Evolutionary conservation across 2,797 vertebrate genomes (phyloP).

Genomic region (Ctenosaura bakeri): DNA sequence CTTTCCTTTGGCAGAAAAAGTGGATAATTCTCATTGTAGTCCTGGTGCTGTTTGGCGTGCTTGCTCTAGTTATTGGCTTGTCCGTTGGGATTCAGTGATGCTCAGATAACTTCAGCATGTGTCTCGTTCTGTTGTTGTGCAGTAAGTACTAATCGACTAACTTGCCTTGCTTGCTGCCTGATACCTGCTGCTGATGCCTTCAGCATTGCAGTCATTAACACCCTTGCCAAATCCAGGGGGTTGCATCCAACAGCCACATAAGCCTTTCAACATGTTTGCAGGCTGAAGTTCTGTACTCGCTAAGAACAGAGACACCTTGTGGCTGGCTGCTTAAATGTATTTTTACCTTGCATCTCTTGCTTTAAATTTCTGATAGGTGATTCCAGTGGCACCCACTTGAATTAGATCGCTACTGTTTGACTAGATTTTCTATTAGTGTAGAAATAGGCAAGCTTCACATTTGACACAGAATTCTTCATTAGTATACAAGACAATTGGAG

Average conservation of each 20-base stretch:
- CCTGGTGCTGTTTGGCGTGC: conserved; percentile 86
- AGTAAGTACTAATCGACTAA: conserved; percentile 80
- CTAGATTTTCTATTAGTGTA: neutral
- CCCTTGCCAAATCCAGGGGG: rapidly evolving
- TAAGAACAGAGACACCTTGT: conserved; percentile 41
- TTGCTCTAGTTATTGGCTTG: conserved; percentile 91
- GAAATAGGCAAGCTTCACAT: neutral
- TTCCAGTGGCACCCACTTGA: neutral
- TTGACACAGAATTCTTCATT: neutral
- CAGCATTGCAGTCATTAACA: neutral
- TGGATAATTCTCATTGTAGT: conserved; percentile 87
- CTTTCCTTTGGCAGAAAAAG: conserved; percentile 89
- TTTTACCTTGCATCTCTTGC: rapidly evolving
- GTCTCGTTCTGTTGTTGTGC: conserved; percentile 71
- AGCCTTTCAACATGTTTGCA: neutral
- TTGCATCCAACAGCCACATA: rapidly evolving
- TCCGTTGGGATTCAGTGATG: conserved; percentile 87
- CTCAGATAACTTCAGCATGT: conserved; percentile 64
- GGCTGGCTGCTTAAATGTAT: neutral
- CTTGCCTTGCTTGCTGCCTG: conserved; percentile 15
- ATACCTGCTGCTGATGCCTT: rapidly evolving
- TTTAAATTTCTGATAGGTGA: rapidly evolving
- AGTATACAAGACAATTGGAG: no score
- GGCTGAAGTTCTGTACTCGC: no score
- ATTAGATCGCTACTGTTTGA: no score